Base-by-base conservation (phyloP, 2,888 invertebrate species). In the Gymnosoma rotundatum region DNA sequence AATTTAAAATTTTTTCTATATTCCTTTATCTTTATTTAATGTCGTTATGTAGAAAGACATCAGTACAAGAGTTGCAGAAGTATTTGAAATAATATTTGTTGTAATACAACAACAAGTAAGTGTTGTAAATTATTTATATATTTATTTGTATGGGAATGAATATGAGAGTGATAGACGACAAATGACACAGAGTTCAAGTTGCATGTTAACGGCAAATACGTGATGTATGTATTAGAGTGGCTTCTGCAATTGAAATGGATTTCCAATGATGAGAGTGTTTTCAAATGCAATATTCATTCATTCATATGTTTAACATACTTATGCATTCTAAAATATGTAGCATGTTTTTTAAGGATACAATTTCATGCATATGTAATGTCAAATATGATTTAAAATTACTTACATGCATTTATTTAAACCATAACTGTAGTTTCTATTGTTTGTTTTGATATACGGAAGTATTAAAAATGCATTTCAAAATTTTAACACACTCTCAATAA, bases 111-210 rank as follows among this genome's bases (percentile, higher is more conserved):
- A 50, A 58, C 42, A 50, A 16, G 48, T 67, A 42, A 54, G 20
- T 52, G 75, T 60, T 70, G 32, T 60, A 38, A 61, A 72, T 72
- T 78, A 70, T 66, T 66, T 70, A 78, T 70, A 2, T 50, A 45
- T 64, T 64, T 78, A 25, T 56, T 21, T 48, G 67, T 69, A 60
- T 52, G 50, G 7, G 67, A 45, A 73, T 61, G 74, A 67, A 74
- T 64, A 70, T 54, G 66, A 45, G 64, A 70, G 54, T 79, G 70
- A 83, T 79, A 75, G 83, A 79, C 75, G 83, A 79, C 75, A 83
- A 76, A 76, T 83, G 83, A 80, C 80, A 80, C 56, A 70, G 78
- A 80, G 80, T 83, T 83, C 79, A 83, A 80, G 80, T 67, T 72
- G 61, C 79, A 83, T 76, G 61, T 72, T 80, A 75, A 80, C 72